Evolutionary conservation across 1,140 invertebrate genomes (phyloP), one percentile per base, ranked within the genome.

Genomic region (Drosophila punjabiensis): DNA sequence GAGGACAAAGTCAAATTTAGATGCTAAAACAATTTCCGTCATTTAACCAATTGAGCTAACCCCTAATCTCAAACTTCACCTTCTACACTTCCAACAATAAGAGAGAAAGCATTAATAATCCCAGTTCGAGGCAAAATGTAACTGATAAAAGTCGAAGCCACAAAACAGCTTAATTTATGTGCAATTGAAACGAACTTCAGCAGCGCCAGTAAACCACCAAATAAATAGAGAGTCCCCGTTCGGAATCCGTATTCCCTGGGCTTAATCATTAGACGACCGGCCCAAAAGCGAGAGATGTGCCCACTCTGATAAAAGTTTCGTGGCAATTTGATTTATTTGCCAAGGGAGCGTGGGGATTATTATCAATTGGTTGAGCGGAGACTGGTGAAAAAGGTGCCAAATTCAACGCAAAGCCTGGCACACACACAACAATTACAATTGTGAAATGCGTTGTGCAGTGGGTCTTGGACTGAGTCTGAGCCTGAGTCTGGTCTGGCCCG

Each of bases 321-420:
- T 24, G 48, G 67, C 76, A 65, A 64, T 79, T 79, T 79, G 76
- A 79, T 79, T 79, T 79, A 79, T 79, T 78, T 65, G 67, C 10
- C 24, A 18, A 24, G 18, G 30, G 30, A 37, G 35, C 50, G 14
- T 28, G 52, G 41, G 39, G 39, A 63, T 53, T 64, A 58, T 74
- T 80, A 80, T 80, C 78, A 80, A 60, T 56, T 16, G 14, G 28
- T 18, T 28, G 30, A 8, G 13, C 4, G 32, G 7, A 14, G 35
- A 18, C 7, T 59, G 37, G 41, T 61, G 69, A 28, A 63, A 71
- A 67, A 75, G 69, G 69, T 65, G 68, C 61, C 67, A 80, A 74
- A 79, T 79, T 73, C 66, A 79, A 79, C 53, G 76, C 45, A 70
- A 60, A 43, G 41, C 35, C 63, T 16, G 53, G 50, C 30, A 33